Evolutionary conservation across 2,113 vertebrate genomes (phyloP).

Genomic region (Tachysurus vachellii): DNA sequence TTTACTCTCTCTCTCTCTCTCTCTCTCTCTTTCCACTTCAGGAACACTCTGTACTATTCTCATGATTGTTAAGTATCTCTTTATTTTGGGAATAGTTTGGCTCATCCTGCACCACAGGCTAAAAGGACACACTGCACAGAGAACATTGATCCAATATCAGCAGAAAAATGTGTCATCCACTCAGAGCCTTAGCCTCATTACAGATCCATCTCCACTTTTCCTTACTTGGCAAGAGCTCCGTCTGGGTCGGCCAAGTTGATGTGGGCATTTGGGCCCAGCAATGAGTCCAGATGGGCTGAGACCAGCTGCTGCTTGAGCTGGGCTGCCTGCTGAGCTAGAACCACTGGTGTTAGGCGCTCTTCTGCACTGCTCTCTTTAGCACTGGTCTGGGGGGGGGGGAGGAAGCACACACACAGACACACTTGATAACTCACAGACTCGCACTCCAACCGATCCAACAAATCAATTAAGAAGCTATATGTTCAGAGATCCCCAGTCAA

Average conservation of each 20-base stretch:
- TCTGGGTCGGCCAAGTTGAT: conserved; percentile 91
- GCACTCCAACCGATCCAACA: not conserved
- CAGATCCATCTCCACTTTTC: not conserved
- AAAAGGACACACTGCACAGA: not conserved
- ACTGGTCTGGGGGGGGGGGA: conserved; percentile 63
- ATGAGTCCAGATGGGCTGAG: conserved; percentile 87
- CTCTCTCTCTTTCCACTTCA: not conserved
- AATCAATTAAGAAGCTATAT: not conserved
- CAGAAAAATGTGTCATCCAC: not conserved
- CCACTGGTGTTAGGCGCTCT: conserved; percentile 88
- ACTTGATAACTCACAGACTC: not conserved
- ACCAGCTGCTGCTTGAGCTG: conserved; percentile 90
- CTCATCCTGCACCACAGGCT: not conserved
- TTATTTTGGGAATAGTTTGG: not conserved
- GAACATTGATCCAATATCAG: not conserved
- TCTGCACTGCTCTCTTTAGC: conserved; percentile 82
- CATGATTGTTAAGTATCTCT: not conserved
- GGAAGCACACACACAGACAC: not conserved
- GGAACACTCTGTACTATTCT: not conserved
- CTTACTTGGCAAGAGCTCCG: conserved; percentile 89
- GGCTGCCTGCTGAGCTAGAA: conserved; percentile 86
- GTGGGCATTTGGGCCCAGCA: conserved; percentile 86
- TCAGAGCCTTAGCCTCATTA: not conserved
- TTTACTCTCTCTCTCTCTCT: not conserved
- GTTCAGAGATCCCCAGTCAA: not conserved